Percentiles rank a stretch among this genome's conserved stretches.
These are phyloP conservation scores for Xylocampa areola DNA, from an alignment of 2,888 invertebrate genomes.

Conservation along the genomic window DNA sequence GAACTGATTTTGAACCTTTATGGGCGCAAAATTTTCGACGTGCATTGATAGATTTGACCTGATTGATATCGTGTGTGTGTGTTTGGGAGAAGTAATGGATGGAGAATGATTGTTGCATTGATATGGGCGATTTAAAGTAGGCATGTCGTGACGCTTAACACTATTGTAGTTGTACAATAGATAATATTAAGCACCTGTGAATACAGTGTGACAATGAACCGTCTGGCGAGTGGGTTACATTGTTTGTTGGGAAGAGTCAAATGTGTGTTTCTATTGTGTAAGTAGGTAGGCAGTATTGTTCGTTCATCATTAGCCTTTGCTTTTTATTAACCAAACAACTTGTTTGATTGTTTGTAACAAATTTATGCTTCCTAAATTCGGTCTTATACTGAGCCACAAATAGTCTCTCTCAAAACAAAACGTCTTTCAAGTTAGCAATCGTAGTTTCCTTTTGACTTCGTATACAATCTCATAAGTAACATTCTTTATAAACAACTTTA, in stretches of 20 bases:
- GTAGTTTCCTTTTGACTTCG: neutral
- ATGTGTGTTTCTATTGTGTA: conserved; percentile 10
- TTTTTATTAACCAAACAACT: neutral
- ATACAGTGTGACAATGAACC: conserved; percentile 40
- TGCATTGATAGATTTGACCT: conserved; percentile 4
- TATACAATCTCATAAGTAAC: no score
- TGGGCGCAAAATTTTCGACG: no score
- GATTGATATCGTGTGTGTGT: neutral
- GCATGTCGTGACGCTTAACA: conserved; percentile 26
- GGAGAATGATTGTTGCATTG: conserved; percentile 2
- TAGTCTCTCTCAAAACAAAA: no score
- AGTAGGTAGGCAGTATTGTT: conserved; percentile 1
- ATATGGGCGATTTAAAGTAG: conserved; percentile 8
- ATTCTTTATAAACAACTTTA: neutral
- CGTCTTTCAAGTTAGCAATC: no score
- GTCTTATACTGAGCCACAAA: no score
- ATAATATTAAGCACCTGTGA: conserved; percentile 45
- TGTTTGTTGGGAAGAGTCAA: conserved; percentile 10
- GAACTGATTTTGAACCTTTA: no score
- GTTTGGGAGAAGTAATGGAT: conserved; percentile 19
- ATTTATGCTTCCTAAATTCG: neutral
- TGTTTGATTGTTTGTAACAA: conserved; percentile 1
- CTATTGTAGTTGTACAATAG: conserved; percentile 50
- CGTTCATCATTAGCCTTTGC: no score
- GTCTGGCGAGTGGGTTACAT: conserved; percentile 16